Evolutionary conservation across 2,888 invertebrate genomes (phyloP), one percentile per base, ranked within the genome.

Genomic region (Heliconius hortense): DNA sequence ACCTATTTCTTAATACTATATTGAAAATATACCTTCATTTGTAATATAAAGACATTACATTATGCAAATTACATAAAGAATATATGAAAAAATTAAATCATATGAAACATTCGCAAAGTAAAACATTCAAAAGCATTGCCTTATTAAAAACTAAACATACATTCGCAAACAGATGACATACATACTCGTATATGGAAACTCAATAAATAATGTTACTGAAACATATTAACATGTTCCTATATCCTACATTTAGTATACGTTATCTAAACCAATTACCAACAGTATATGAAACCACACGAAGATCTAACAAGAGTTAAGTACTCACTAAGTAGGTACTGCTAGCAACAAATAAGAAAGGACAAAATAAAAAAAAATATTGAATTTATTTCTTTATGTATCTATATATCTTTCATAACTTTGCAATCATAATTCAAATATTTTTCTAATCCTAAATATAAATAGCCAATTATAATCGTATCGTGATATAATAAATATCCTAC

Each of bases 261-360:
- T n/a, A 43, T 28, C 18, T 71, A 71, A 71, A 21, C 28, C 26
- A 62, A 71, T 71, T 71, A 62, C 21, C 71, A 71, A 43, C n/a
- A 60, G 26, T 21, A 43, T 71, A 60, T 60, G n/a, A 62, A 43
- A 31, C 7, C 15, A 56, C 21, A 21, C 1, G 2, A 56, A 31
- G 21, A 2, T 28, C 53, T 53, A 56, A 69, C n/a, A 31, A 31
- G 31, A 56, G 48, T 31, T 69, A 69, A 56, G 3, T 69, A 56
- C 48, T 53, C n/a, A 69, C 31, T 56, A 21, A 56, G 28, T 48
- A 68, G 13, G 31, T 69, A 69, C 69, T 53, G 31, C 13, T 53
- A 11, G 69, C 31, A 69, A 56, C n/a, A 56, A 69, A 68, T 5
- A 28, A 15, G 11, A 68, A 18, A 48, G 2, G 26, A 10, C 3